These are phyloP conservation scores for Mythimna impura DNA, from an alignment of 2,888 invertebrate species.

Conservation along the genomic window DNA sequence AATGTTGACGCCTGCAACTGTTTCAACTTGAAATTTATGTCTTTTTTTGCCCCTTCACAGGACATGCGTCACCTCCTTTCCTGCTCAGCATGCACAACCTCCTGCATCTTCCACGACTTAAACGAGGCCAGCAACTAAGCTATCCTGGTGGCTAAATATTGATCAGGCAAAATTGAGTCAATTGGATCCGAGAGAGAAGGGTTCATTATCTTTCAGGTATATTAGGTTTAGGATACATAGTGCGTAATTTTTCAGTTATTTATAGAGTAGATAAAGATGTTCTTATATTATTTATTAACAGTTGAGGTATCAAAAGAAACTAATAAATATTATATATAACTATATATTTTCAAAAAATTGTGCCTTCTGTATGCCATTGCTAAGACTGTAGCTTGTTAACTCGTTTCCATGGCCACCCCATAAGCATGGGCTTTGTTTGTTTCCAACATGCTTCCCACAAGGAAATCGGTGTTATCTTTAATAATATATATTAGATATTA, in stretches of 20 bases:
- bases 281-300: not conserved
- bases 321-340: not conserved
- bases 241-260: not conserved
- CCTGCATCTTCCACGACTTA: too few species aligned
- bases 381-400: constrained; percentile 45
- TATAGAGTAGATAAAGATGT: not conserved
- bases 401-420: constrained; percentile 57
- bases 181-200: too few species aligned
- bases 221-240: not conserved
- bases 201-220: not conserved
- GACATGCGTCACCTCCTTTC: too few species aligned
- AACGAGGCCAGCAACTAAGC: too few species aligned
- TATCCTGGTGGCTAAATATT: too few species aligned
- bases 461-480: not conserved
- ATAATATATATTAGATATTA: not conserved
- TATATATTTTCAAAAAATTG: not conserved
- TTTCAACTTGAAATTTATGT: not conserved
- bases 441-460: not conserved
- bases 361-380: constrained; percentile 23
- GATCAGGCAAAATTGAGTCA: too few species aligned
- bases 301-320: not conserved
- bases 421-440: constrained; percentile 27
- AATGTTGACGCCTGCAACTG: not conserved
- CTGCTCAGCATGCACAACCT: too few species aligned
- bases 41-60: too few species aligned